Evolutionary conservation across 1,140 invertebrate genomes (phyloP), one percentile per base, ranked within the genome.

Genomic region (Achroia grisella): DNA sequence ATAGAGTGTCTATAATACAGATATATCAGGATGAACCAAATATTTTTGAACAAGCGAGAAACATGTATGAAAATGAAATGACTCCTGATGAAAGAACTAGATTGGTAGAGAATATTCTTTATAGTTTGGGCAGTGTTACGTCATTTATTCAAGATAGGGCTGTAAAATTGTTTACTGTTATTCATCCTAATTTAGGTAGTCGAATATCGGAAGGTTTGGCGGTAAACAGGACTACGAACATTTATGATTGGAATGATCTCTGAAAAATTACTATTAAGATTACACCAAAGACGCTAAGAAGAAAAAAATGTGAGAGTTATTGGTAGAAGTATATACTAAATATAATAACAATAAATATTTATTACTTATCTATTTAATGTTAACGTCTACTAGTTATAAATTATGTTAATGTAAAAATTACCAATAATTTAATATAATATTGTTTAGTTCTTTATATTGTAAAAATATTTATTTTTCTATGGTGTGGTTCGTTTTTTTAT

Each of bases 41-140:
- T 67, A 97, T 98, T 75, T 98, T 91, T 68, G 89, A 90, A 1
- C 97, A 99, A 86, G 90, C 91, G 0, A 89, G 87, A 8, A 79
- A 87, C 11, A 96, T 98, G 85, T 99, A 93, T 88, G 89, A 88
- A 2, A 93, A 96, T 65, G 91, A 93, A 15, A 86, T 98, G 51
- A 90, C 91, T 34, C 87, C 89, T 3, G 90, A 90, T 2, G 94
- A 92, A 54, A 88, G 90, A 45, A 87, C 87, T 15, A 88, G 95
- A 36, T 79, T 98, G 42, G 91, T 95, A 3, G 82, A 91, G 45
- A 98, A 98, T 65, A 91, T 98, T 70, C 91, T 91, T 10, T 89
- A 83, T 1, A 91, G 92, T 79, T 68, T 98, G 30, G 89, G 89
- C 41, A 83, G 90, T 50, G 94, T 95, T 28, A 89, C 93, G 15